These are phyloP conservation scores for Polypterus bichir DNA, from an alignment of 2,113 vertebrate species.

Conservation along the genomic window DNA sequence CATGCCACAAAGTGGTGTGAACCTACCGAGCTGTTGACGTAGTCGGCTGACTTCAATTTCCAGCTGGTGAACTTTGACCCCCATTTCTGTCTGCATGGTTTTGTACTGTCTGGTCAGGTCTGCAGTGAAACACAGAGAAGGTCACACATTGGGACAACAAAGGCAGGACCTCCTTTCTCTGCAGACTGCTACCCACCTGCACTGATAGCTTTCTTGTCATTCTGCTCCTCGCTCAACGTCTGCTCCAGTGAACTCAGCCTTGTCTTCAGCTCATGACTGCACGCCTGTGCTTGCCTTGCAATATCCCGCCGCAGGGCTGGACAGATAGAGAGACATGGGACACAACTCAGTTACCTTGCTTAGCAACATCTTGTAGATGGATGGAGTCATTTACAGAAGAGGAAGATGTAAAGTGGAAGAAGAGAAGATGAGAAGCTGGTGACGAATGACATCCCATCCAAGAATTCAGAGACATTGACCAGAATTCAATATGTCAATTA, in stretches of 20 bases:
- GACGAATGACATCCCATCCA: too few species aligned
- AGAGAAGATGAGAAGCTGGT: too few species aligned
- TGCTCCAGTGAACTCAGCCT: conserved; percentile 37
- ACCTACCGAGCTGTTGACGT: conserved; percentile 38
- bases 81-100: conserved; percentile 37
- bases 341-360: background rate
- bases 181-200: conserved; percentile 32
- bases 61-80: conserved; percentile 29
- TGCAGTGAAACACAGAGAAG: conserved; percentile 15
- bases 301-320: conserved; percentile 38
- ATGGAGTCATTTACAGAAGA: too few species aligned
- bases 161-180: background rate
- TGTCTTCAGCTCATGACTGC: conserved; percentile 31
- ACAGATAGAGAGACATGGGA: background rate
- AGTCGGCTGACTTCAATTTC: conserved; percentile 39
- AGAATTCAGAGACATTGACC: too few species aligned
- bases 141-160: background rate
- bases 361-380: background rate
- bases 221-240: conserved; percentile 31
- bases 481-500: too few species aligned
- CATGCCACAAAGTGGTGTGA: rapidly evolving
- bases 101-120: conserved; percentile 44
- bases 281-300: conserved; percentile 29
- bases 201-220: conserved; percentile 43
- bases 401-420: too few species aligned